phyloP scores from a whole-genome alignment of 2,113 vertebrate genomes.

The Elaphurus davidianus region DNA sequence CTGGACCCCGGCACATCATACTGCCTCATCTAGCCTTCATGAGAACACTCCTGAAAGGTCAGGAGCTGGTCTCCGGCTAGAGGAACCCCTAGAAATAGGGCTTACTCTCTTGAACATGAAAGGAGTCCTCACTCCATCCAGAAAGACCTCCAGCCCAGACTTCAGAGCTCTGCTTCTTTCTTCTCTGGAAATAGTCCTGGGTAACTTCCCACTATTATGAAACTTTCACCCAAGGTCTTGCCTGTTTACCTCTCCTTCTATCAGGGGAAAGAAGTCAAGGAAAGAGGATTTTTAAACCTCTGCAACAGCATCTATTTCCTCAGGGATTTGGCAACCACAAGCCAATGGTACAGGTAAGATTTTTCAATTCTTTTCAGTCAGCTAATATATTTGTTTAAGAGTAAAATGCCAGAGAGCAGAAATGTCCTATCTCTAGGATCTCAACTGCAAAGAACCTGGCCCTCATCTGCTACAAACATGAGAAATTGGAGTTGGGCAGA shows the following conservation, averaged over 20 bases:
- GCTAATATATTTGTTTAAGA: not conserved
- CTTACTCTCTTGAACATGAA: constrained; percentile 31
- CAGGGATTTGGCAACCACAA: not conserved
- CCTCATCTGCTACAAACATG: not conserved
- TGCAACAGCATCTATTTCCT: not conserved
- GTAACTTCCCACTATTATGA: not conserved
- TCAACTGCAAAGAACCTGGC: not conserved
- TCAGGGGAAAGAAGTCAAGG: not conserved
- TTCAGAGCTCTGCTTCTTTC: constrained; percentile 34
- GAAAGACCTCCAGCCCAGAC: not conserved
- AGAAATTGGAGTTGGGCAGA: not conserved
- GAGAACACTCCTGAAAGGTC: not conserved
- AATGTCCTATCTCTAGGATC: not conserved
- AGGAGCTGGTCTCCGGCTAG: not conserved
- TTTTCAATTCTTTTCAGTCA: not conserved
- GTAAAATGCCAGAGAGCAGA: not conserved
- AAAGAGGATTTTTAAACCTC: not conserved
- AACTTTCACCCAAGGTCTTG: not conserved
- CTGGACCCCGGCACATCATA: no score
- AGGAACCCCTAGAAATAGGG: constrained; percentile 37
- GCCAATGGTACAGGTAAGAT: not conserved
- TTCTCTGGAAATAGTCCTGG: constrained; percentile 1
- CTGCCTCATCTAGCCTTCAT: fast-evolving
- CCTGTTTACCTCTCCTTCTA: not conserved
- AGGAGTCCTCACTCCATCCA: not conserved